A percentile compares a stretch with the other conserved stretches of the same genome.
Conservation (phyloP, 2,797 vertebrate genomes). For the Triplophysa bombifrons region DNA sequence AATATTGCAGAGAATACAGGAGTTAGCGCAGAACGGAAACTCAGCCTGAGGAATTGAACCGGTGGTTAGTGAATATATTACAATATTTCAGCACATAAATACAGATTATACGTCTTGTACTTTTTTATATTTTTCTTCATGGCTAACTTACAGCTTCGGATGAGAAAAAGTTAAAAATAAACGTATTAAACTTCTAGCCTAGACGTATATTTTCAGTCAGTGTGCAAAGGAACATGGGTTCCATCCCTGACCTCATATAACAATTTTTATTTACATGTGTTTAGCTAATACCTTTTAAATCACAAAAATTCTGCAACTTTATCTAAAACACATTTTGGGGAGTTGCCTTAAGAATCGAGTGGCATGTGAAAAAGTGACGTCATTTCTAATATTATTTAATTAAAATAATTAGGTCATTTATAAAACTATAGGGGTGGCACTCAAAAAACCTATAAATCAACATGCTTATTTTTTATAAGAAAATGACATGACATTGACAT, state of each 20-base stretch:
- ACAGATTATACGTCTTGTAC: background rate
- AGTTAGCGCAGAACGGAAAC: slow-evolving; percentile 20
- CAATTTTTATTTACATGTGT: background rate
- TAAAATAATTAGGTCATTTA: too few relatives aligned
- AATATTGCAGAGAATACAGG: slow-evolving; percentile 56
- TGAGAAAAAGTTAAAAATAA: too few relatives aligned
- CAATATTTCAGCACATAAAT: slow-evolving; percentile 21
- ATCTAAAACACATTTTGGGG: background rate
- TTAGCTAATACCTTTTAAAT: background rate
- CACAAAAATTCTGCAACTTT: background rate
- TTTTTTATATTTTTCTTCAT: too few relatives aligned
- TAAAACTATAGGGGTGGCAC: too few relatives aligned
- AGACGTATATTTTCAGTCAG: background rate
- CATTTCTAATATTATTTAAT: too few relatives aligned
- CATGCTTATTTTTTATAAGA: background rate
- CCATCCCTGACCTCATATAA: background rate
- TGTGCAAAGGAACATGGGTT: background rate
- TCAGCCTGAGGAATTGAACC: slow-evolving; percentile 41
- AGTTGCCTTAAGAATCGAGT: background rate
- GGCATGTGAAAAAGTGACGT: too few relatives aligned
- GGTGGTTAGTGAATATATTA: slow-evolving; percentile 25
- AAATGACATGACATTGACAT: background rate
- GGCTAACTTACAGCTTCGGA: too few relatives aligned
- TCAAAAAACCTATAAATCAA: too few relatives aligned
- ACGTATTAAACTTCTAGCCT: too few relatives aligned